A percentile compares a stretch with the other conserved stretches of the same genome.
phyloP scores from a whole-genome alignment of 2,797 vertebrate species.

The Accipiter fasciatus region DNA sequence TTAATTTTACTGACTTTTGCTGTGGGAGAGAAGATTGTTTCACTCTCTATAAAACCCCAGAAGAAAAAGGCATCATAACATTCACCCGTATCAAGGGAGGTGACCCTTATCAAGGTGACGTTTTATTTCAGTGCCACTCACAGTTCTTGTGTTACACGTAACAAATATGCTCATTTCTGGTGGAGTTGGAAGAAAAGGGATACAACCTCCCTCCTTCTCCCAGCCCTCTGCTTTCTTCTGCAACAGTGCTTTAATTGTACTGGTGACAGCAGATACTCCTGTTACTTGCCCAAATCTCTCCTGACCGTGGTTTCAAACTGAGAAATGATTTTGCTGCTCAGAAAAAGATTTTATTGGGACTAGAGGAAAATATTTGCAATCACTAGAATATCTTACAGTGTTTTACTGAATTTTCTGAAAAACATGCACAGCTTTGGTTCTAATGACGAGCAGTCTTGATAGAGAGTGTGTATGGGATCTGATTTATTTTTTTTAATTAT shows the following conservation, averaged over 20 bases:
- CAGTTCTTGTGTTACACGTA: neutral
- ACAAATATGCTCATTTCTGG: conserved; percentile 16
- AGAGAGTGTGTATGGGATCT: neutral
- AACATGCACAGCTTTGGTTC: neutral
- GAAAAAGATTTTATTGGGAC: neutral
- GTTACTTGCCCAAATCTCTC: neutral
- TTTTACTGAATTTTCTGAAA: neutral
- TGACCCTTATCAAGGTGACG: conserved; percentile 4
- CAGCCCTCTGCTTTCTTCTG: neutral
- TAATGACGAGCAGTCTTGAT: neutral
- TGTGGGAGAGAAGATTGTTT: neutral
- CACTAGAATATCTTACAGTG: neutral
- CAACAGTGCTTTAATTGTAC: conserved; percentile 37
- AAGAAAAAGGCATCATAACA: neutral
- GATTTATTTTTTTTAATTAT: neutral
- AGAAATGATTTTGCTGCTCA: neutral
- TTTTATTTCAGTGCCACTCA: neutral
- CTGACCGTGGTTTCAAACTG: neutral
- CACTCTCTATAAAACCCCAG: neutral
- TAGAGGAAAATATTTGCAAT: neutral
- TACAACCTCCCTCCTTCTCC: neutral
- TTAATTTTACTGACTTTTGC: neutral
- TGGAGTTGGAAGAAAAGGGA: neutral
- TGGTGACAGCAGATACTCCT: conserved; percentile 3
- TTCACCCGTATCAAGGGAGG: neutral